Conservation (phyloP, 2,113 vertebrate genomes). For the Myotis brandtii region DNA sequence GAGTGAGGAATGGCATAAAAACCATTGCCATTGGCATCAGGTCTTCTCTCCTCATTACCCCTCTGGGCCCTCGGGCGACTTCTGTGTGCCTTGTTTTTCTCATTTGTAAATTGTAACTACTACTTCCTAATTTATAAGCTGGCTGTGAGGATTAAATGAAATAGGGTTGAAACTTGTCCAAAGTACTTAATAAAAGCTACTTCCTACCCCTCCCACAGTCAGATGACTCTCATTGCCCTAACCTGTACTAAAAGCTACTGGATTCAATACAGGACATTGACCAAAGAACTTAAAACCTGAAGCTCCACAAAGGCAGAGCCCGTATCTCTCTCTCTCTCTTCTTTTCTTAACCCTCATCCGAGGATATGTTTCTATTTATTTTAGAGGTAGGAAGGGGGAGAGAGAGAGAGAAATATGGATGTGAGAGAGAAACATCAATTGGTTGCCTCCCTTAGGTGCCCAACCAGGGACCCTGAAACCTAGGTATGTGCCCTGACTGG, state of each 20-base stretch:
- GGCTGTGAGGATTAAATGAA: background rate
- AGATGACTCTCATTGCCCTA: background rate
- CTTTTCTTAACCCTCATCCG: background rate
- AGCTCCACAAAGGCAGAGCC: background rate
- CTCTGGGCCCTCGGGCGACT: background rate
- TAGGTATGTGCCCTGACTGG: background rate
- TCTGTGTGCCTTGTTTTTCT: background rate
- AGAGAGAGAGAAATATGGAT: background rate
- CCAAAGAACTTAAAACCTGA: background rate
- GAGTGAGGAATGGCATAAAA: background rate
- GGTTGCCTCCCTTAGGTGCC: background rate
- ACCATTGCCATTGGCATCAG: background rate
- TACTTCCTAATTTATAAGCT: background rate
- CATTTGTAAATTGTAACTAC: background rate
- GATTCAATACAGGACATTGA: background rate
- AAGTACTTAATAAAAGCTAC: conserved; percentile 5
- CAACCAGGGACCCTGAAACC: background rate
- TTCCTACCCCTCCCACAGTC: background rate
- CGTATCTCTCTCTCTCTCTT: background rate
- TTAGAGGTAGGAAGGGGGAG: background rate
- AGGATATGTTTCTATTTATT: background rate
- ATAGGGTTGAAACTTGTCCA: background rate
- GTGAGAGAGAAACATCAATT: background rate
- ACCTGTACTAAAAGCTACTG: background rate
- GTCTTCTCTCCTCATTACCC: background rate